phyloP scores from a whole-genome alignment of 2,888 invertebrate genomes.

The Diploptera punctata region DNA sequence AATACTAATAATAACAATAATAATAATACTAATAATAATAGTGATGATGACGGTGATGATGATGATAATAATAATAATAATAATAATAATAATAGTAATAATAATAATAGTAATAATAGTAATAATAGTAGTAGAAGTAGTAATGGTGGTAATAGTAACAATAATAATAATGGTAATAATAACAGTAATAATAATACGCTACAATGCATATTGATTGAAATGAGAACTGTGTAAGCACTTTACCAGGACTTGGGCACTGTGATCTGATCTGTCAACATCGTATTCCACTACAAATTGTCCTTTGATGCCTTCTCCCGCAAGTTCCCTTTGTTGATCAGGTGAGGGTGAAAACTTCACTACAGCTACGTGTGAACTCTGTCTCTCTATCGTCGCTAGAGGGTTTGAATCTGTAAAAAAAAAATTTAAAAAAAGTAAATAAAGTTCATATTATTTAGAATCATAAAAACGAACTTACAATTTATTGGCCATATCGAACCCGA shows the following conservation, averaged over 20 bases:
- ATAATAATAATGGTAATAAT: not conserved
- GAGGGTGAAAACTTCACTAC: conserved; percentile 66
- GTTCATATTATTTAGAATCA: too few species aligned
- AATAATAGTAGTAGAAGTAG: not conserved
- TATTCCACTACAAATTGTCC: conserved; percentile 74
- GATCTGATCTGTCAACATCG: conserved; percentile 64
- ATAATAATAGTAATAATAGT: not conserved
- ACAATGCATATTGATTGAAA: not conserved
- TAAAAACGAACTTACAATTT: too few species aligned
- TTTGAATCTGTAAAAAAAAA: not conserved
- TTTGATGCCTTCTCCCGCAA: conserved; percentile 58
- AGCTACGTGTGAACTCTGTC: conserved; percentile 48
- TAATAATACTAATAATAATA: not conserved
- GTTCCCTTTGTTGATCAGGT: conserved; percentile 63
- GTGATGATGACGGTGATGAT: not conserved
- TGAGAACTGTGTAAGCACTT: not conserved
- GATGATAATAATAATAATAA: not conserved
- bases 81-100: not conserved
- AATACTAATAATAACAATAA: not conserved
- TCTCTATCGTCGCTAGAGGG: not conserved
- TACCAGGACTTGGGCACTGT: conserved; percentile 65
- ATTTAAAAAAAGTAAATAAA: not conserved
- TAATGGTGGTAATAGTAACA: not conserved
- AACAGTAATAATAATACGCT: not conserved
- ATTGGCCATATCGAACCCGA: too few species aligned